Conservation (phyloP, 1,140 invertebrate genomes). For the Zelostemma sp. region DNA sequence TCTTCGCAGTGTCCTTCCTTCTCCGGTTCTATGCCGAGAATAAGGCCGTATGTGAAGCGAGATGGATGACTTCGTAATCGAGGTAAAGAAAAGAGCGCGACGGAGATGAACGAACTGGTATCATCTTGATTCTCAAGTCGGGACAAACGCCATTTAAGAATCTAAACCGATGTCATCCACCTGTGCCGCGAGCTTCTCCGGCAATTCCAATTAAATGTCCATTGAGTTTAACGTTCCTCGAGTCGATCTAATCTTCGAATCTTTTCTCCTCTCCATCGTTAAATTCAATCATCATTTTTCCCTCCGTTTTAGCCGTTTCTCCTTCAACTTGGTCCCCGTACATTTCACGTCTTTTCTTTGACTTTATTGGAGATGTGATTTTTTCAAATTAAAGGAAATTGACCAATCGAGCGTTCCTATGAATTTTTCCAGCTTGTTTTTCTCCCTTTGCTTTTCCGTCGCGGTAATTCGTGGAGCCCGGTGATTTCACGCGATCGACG, state of each 20-base stretch:
- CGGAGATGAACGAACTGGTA: constrained; percentile 29
- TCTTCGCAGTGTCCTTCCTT: constrained; percentile 55
- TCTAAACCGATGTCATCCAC: constrained; percentile 42
- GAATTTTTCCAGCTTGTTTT: too few relatives aligned
- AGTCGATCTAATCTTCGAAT: too few relatives aligned
- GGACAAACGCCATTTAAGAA: constrained; percentile 35
- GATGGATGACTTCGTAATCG: constrained; percentile 28
- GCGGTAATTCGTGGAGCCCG: constrained; percentile 13
- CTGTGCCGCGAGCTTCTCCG: constrained; percentile 27
- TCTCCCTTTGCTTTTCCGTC: constrained; percentile 5
- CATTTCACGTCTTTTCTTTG: too few relatives aligned
- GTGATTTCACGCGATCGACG: constrained; percentile 36
- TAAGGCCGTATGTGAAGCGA: constrained; percentile 62
- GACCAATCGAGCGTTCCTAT: too few relatives aligned
- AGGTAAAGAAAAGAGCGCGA: constrained; percentile 19
- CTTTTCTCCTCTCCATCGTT: too few relatives aligned
- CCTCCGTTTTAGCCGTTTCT: too few relatives aligned
- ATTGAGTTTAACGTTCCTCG: too few relatives aligned
- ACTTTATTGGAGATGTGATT: too few relatives aligned
- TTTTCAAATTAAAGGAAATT: too few relatives aligned
- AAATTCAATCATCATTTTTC: too few relatives aligned
- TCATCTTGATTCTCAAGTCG: constrained; percentile 25
- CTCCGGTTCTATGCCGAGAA: constrained; percentile 55
- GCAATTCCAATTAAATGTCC: constrained; percentile 37
- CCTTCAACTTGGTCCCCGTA: too few relatives aligned